Base-by-base conservation (phyloP, 2,113 vertebrate genomes). In the Hyperopisus bebe region DNA sequence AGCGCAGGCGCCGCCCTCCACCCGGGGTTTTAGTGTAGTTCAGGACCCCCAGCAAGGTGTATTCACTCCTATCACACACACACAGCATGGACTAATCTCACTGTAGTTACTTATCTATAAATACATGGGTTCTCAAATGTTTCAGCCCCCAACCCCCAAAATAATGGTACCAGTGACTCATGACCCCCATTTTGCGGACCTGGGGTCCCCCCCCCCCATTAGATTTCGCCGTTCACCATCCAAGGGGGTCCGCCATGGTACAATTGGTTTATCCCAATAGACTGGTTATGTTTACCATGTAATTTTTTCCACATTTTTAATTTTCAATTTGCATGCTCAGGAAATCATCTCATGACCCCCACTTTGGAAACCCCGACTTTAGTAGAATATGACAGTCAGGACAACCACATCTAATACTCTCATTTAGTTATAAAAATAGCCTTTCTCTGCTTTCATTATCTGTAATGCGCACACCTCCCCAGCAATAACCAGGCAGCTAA, bases 1-100 rank as follows among this genome's bases (percentile, higher is more conserved):
- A 97, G 70, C 98, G 96, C 92, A 99, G 96, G 93, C 97, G 96
- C 92, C 98, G 95, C 89, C 96, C 96, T 74, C 98, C 98, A 90
- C 98, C 97, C 0, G 97, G 95, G 90, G 98, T 99, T 95, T 97
- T 99, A 17, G 98, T 99, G 92, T 97, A 96, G 94, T 99, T 99
- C 86, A 99, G 94, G 83, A 98, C 96, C 47, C 97, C 98, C 90
- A 98, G 96, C 47, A 99, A 97, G 0, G 97, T 98, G 84, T 99
- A 97, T 62, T 95, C 93, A 82, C 95, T 98, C 94, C 98, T 99
- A 85, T 46, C 42, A 89, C 3, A 85, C 62, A 55, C 91, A 90
- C 42, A 51, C 7, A 77, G 21, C 35, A 42, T 42, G 13, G 13
- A 39, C 74, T 35, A 77, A 77, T 77, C 31, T 42, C 35, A 42